A percentile compares a stretch with the other conserved stretches of the same genome.
These are phyloP conservation scores for Lochmaea capreae DNA, from an alignment of 2,888 invertebrate genomes.

Conservation along the genomic window DNA sequence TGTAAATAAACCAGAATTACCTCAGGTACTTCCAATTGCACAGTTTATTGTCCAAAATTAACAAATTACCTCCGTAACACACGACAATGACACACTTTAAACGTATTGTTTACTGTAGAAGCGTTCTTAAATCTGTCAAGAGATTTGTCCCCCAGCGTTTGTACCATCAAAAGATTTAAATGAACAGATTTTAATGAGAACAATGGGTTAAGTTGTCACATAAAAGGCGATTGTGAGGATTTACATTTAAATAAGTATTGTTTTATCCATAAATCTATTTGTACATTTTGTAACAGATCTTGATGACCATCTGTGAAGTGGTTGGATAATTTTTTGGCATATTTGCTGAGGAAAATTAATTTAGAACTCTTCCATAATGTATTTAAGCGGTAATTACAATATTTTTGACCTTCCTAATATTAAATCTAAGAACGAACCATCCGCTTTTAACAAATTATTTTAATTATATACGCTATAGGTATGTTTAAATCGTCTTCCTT, in stretches of 20 bases:
- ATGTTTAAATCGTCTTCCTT: no score
- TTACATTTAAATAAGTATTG: background rate
- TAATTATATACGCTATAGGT: no score
- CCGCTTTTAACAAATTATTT: no score
- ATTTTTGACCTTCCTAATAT: no score
- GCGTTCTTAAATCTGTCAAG: conserved; percentile 18
- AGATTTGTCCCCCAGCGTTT: background rate
- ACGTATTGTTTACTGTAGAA: conserved; percentile 12
- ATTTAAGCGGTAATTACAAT: no score
- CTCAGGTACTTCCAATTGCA: conserved; percentile 24
- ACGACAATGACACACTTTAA: conserved; percentile 37
- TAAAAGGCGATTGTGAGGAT: conserved; percentile 4
- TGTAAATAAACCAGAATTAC: conserved; percentile 10
- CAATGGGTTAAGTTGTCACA: conserved; percentile 21
- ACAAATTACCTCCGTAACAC: conserved; percentile 39
- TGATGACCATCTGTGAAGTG: background rate
- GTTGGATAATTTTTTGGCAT: no score
- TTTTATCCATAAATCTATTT: background rate
- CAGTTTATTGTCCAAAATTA: conserved; percentile 37
- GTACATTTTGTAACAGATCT: background rate
- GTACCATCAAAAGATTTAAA: conserved; percentile 15
- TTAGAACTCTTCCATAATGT: no score
- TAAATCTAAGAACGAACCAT: no score
- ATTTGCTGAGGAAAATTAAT: no score
- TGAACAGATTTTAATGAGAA: conserved; percentile 17